These are phyloP conservation scores for Yponomeuta plumbellus DNA, from an alignment of 2,888 invertebrate genomes.

Conservation along the genomic window DNA sequence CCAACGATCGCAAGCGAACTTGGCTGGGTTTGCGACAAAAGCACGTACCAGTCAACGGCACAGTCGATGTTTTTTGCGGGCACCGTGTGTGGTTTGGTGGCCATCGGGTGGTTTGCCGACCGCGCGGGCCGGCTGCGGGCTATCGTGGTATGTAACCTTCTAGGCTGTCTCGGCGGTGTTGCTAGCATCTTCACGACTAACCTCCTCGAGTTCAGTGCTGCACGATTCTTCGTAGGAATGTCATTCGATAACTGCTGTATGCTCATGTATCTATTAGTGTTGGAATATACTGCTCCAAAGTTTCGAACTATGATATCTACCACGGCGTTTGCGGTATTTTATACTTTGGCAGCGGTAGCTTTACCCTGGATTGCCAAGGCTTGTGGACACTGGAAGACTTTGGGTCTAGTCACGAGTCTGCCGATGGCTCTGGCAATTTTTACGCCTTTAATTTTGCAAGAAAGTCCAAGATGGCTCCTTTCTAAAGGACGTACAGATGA, in stretches of 20 bases:
- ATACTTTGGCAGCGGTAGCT: slow-evolving; percentile 33
- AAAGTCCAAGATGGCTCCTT: slow-evolving; percentile 51
- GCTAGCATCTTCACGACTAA: slow-evolving; percentile 19
- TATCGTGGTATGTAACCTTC: slow-evolving; percentile 16
- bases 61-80: slow-evolving; percentile 21
- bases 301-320: slow-evolving; percentile 50
- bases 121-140: slow-evolving; percentile 19
- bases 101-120: slow-evolving; percentile 21
- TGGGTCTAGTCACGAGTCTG: slow-evolving; percentile 47
- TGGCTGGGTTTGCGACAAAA: slow-evolving; percentile 22
- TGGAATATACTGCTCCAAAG: slow-evolving; percentile 55
- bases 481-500: neutral
- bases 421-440: slow-evolving; percentile 44
- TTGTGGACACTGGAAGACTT: slow-evolving; percentile 49
- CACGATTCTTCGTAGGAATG: slow-evolving; percentile 20
- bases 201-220: slow-evolving; percentile 17
- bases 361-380: slow-evolving; percentile 55
- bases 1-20: slow-evolving; percentile 20
- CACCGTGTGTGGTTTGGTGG: slow-evolving; percentile 18
- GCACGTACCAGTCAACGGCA: slow-evolving; percentile 21
- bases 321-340: slow-evolving; percentile 50
- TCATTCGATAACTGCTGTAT: slow-evolving; percentile 18
- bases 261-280: slow-evolving; percentile 32
- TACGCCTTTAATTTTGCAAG: slow-evolving; percentile 47
- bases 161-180: slow-evolving; percentile 19